Percentiles rank a stretch among this genome's conserved stretches.
Conservation (phyloP, 2,888 invertebrate genomes). For the Venusia cambrica region DNA sequence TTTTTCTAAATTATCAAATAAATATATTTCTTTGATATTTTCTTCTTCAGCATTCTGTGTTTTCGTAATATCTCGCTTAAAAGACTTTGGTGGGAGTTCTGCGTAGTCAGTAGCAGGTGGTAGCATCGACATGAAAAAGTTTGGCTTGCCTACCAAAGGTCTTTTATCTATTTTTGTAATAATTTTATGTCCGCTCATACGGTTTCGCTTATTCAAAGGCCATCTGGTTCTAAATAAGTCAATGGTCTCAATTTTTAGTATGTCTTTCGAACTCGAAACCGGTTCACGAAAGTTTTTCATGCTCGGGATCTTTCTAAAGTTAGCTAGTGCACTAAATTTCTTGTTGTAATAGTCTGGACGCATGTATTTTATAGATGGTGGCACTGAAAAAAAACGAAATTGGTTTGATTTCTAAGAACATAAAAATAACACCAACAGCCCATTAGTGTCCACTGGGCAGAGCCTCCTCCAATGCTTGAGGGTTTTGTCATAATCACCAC, state of each 20-base stretch:
- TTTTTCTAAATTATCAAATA: conserved; percentile 37
- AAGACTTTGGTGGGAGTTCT: conserved; percentile 41
- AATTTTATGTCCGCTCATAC: conserved; percentile 29
- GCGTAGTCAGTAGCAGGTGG: conserved; percentile 27
- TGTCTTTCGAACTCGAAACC: conserved; percentile 53
- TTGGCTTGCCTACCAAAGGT: conserved; percentile 19
- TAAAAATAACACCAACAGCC: too few species aligned
- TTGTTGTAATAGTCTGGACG: conserved; percentile 52
- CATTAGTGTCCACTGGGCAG: too few species aligned
- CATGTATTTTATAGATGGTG: conserved; percentile 5
- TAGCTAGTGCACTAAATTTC: conserved; percentile 48
- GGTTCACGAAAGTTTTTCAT: conserved; percentile 59
- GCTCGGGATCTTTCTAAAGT: conserved; percentile 55
- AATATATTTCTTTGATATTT: conserved; percentile 35
- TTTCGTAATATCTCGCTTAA: conserved; percentile 50
- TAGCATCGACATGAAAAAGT: conserved; percentile 30
- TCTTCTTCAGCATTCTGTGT: conserved; percentile 31
- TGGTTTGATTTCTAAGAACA: too few species aligned
- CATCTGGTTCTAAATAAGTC: conserved; percentile 56
- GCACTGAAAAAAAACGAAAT: conserved; percentile 18
- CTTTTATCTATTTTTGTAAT: conserved; percentile 17
- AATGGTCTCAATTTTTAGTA: conserved; percentile 40
- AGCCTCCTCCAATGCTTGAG: too few species aligned
- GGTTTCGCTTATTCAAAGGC: conserved; percentile 46
- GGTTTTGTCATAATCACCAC: too few species aligned